Evolutionary conservation across 2,797 vertebrate species (phyloP).

Genomic region (Oreortyx pictus): DNA sequence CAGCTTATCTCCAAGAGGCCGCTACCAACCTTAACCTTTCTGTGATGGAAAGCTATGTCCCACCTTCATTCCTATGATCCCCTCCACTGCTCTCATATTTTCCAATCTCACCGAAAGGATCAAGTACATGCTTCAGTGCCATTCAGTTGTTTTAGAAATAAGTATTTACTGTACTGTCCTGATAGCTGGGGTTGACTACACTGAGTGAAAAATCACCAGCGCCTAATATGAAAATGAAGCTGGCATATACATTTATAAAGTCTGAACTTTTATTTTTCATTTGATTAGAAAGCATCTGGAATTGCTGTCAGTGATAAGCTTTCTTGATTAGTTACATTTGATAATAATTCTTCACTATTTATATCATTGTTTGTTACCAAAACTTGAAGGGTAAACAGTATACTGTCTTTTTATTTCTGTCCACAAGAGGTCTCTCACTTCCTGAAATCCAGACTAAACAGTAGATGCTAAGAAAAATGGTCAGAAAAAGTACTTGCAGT

Average conservation of each 20-base stretch:
- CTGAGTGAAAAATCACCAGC: neutral
- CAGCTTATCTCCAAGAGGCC: neutral
- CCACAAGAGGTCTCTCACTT: constrained; percentile 62
- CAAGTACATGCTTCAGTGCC: no score
- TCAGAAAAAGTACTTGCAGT: neutral
- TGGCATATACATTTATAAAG: neutral
- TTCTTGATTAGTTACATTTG: neutral
- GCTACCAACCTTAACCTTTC: neutral
- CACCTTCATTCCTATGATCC: neutral
- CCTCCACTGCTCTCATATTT: neutral
- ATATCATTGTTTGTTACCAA: neutral
- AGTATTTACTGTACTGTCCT: neutral
- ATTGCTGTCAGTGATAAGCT: neutral
- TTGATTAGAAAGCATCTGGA: neutral
- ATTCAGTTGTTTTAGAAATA: neutral
- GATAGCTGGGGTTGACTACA: neutral
- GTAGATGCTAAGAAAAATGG: neutral
- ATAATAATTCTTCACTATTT: neutral
- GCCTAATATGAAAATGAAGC: neutral
- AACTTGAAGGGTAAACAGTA: neutral
- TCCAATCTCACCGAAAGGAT: neutral
- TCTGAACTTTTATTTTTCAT: neutral
- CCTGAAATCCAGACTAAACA: neutral
- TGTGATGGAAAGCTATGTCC: neutral
- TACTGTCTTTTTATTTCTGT: neutral